A percentile compares a stretch with the other conserved stretches of the same genome.
These are phyloP conservation scores for Standfussiana lucernea DNA, from an alignment of 2,888 invertebrate species.

Conservation along the genomic window DNA sequence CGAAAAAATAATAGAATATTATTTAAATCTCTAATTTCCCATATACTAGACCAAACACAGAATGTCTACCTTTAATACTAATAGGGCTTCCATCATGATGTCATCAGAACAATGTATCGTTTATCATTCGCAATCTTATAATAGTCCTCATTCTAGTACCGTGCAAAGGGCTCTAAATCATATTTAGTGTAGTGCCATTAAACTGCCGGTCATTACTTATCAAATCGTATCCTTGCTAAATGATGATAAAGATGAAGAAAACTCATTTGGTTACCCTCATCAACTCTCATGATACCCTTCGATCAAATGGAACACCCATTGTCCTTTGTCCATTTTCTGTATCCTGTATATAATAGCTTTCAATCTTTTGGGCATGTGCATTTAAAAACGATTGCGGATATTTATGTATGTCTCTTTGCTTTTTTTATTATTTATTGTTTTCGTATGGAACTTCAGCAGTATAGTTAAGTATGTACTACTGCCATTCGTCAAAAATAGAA, in stretches of 20 bases:
- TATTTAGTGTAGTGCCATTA: background rate
- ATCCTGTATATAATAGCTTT: background rate
- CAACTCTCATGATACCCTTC: background rate
- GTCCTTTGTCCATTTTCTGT: background rate
- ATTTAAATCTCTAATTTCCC: background rate
- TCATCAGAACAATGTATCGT: constrained; percentile 7
- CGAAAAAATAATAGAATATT: background rate
- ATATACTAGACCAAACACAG: background rate
- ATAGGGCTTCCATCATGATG: background rate
- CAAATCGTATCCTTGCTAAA: background rate
- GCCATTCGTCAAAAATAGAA: no score
- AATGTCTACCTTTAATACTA: background rate
- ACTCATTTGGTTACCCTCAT: background rate
- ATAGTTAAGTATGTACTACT: background rate
- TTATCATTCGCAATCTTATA: background rate
- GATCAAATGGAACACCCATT: background rate
- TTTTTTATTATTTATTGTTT: background rate
- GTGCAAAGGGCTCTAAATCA: background rate
- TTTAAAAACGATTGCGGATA: background rate
- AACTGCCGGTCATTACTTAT: constrained; percentile 4
- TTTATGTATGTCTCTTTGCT: background rate
- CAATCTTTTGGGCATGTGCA: background rate
- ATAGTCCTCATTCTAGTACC: background rate
- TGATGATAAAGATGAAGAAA: background rate
- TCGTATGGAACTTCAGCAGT: background rate